A percentile compares a stretch with the other conserved stretches of the same genome.
phyloP scores from a whole-genome alignment of 2,113 vertebrate species.

The Zapornia atra region DNA sequence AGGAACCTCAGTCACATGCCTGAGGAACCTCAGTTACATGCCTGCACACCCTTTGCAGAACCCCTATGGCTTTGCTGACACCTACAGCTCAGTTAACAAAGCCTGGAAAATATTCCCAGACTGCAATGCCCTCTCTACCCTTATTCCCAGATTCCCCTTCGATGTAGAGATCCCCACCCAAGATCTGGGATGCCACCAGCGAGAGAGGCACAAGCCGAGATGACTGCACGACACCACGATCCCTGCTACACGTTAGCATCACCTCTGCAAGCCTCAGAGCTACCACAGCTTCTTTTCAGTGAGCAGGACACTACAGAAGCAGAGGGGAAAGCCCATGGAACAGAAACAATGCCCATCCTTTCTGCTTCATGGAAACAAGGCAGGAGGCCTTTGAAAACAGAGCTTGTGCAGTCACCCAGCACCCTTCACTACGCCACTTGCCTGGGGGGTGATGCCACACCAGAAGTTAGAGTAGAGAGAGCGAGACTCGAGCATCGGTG shows the following conservation, averaged over 20 bases:
- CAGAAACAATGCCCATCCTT: not conserved
- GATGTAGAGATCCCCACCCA: rapidly evolving
- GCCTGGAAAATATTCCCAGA: not conserved
- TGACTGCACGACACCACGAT: not conserved
- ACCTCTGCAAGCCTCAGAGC: not conserved
- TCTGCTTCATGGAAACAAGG: not conserved
- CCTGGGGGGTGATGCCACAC: constrained; percentile 97
- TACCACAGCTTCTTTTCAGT: not conserved
- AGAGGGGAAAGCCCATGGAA: not conserved
- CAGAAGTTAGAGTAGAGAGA: constrained; percentile 97
- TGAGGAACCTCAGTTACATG: not conserved
- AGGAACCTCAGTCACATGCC: not conserved
- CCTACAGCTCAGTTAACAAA: not conserved
- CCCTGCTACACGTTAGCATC: not conserved
- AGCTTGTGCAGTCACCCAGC: not conserved
- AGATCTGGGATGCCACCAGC: not conserved
- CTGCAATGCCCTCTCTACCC: not conserved
- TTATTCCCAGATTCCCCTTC: not conserved
- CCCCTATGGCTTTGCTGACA: not conserved
- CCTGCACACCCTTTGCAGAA: not conserved
- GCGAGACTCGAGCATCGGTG: constrained; percentile 95
- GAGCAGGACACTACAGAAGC: not conserved
- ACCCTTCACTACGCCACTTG: constrained; percentile 9
- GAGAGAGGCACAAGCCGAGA: not conserved
- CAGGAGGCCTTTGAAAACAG: not conserved